Percentiles rank a stretch among this genome's conserved stretches.
phyloP scores from a whole-genome alignment of 2,888 invertebrate genomes.

The Galeopsomyia nigrocyanea region DNA sequence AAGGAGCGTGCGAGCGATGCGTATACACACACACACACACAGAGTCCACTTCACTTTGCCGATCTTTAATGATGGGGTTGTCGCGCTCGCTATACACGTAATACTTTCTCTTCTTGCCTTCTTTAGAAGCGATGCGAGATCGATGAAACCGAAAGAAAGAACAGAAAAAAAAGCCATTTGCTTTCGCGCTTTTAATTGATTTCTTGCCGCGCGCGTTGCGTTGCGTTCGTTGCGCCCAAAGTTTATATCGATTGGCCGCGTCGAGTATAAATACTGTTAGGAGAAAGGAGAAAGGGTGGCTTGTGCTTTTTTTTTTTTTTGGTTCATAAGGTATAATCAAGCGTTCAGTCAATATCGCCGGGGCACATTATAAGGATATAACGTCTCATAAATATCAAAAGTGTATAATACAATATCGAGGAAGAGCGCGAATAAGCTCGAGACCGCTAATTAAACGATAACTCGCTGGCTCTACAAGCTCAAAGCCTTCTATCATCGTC shows the following conservation, averaged over 20 bases:
- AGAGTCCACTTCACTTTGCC: neutral
- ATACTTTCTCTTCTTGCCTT: constrained; percentile 3
- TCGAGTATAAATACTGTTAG: constrained; percentile 5
- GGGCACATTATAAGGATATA: neutral
- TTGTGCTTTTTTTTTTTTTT: no score
- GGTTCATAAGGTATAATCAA: neutral
- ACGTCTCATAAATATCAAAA: neutral
- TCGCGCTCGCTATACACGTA: constrained; percentile 14
- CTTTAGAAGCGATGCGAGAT: neutral
- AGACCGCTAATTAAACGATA: constrained; percentile 38
- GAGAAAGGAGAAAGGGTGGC: constrained; percentile 1
- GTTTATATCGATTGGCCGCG: neutral
- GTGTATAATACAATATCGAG: neutral
- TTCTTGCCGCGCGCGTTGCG: no score
- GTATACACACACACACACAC: no score
- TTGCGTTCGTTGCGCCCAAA: no score
- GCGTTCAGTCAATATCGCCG: neutral
- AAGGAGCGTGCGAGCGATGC: neutral
- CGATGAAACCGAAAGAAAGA: neutral
- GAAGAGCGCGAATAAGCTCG: neutral
- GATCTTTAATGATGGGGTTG: constrained; percentile 45
- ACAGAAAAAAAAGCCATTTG: neutral
- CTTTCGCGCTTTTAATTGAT: neutral
- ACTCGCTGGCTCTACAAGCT: neutral
- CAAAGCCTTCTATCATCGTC: constrained; percentile 1